phyloP scores from a whole-genome alignment of 2,888 invertebrate species.

The Blastobasis lacticolella region DNA sequence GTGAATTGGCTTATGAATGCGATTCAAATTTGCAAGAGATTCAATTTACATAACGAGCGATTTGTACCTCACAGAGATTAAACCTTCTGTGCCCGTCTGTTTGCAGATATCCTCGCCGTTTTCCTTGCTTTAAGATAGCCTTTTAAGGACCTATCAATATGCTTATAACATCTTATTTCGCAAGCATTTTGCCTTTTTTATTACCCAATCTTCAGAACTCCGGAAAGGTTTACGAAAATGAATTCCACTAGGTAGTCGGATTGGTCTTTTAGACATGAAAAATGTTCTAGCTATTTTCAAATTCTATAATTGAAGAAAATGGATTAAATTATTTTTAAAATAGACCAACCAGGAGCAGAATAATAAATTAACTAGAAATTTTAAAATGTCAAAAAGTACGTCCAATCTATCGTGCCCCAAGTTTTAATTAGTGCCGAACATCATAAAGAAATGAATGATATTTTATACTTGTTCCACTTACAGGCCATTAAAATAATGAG shows the following conservation, averaged over 20 bases:
- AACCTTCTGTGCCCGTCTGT: constrained; percentile 46
- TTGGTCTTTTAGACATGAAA: no score
- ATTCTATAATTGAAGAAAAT: no score
- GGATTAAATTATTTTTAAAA: no score
- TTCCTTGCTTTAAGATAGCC: constrained; percentile 32
- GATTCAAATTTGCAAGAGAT: constrained; percentile 68
- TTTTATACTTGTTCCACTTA: constrained; percentile 24
- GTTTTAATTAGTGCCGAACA: constrained; percentile 49
- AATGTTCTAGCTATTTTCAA: no score
- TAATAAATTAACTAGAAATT: no score
- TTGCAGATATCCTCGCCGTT: constrained; percentile 38
- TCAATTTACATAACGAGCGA: constrained; percentile 71
- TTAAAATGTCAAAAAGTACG: no score
- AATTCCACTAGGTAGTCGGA: no score
- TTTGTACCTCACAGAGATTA: constrained; percentile 64
- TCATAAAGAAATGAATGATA: constrained; percentile 29
- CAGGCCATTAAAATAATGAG: constrained; percentile 1
- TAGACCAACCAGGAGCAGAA: no score
- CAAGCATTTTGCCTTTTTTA: no score
- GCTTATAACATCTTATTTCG: constrained; percentile 15
- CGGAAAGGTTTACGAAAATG: no score
- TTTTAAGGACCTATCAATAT: constrained; percentile 22
- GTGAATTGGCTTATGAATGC: constrained; percentile 66
- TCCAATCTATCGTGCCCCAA: constrained; percentile 19
- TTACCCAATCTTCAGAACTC: no score